Evolutionary conservation across 2,888 invertebrate genomes (phyloP).

Genomic region (Megamerina dolium): DNA sequence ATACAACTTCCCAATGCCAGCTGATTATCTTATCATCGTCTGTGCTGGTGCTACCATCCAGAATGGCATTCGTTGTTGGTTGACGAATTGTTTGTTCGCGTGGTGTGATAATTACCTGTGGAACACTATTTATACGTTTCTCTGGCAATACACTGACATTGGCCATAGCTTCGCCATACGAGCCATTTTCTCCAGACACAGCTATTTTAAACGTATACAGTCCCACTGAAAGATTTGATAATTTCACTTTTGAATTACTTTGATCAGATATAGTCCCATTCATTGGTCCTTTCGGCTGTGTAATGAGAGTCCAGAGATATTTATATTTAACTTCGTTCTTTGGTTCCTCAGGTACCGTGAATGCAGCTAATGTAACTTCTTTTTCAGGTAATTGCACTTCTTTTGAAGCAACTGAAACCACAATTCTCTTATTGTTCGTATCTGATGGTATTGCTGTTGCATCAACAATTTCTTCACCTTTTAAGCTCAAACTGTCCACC

Average conservation of each 20-base stretch:
- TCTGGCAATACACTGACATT: constrained; percentile 87
- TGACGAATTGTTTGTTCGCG: constrained; percentile 78
- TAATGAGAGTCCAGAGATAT: constrained; percentile 82
- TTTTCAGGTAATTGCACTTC: constrained; percentile 76
- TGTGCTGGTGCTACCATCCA: constrained; percentile 76
- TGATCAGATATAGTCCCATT: constrained; percentile 74
- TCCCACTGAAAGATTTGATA: constrained; percentile 80
- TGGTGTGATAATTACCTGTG: constrained; percentile 80
- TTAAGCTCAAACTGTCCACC: constrained; percentile 27
- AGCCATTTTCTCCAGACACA: constrained; percentile 67
- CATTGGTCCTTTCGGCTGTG: constrained; percentile 74
- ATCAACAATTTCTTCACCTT: constrained; percentile 5
- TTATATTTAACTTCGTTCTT: constrained; percentile 70
- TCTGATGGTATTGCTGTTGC: constrained; percentile 33
- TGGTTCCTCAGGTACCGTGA: constrained; percentile 70
- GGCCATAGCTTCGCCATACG: constrained; percentile 75
- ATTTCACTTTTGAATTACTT: constrained; percentile 74
- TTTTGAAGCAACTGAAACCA: constrained; percentile 71
- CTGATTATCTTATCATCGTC: constrained; percentile 80
- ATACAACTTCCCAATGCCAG: constrained; percentile 90
- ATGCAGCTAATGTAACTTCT: constrained; percentile 76
- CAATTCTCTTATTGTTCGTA: constrained; percentile 58
- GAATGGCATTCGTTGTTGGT: constrained; percentile 82
- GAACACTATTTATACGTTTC: constrained; percentile 74
- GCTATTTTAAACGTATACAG: constrained; percentile 80